Percentiles rank a stretch among this genome's conserved stretches.
phyloP scores from a whole-genome alignment of 2,797 vertebrate species.

The Rhinichthys osculus region DNA sequence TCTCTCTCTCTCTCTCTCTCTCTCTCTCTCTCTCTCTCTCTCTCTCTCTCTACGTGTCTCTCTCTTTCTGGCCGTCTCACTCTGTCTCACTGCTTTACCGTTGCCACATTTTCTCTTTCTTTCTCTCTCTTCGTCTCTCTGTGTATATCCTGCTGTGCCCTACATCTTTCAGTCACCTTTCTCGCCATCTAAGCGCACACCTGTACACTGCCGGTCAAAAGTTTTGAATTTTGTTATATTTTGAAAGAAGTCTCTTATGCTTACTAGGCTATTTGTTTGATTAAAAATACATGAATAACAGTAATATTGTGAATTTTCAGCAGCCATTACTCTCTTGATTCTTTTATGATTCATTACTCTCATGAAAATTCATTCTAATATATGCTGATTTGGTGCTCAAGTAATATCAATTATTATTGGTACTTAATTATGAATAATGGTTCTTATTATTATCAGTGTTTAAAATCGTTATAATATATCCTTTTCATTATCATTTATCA shows the following conservation, averaged over 20 bases:
- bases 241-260: neutral
- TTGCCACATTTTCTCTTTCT: conserved; percentile 8
- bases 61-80: conserved; percentile 31
- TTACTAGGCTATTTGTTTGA: neutral
- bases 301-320: neutral
- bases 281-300: neutral
- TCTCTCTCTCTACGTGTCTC: conserved; percentile 19
- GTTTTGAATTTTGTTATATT: neutral
- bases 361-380: neutral
- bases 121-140: neutral
- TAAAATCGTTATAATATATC: neutral
- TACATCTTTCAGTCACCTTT: conserved; percentile 36
- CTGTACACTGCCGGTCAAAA: neutral
- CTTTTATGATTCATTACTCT: neutral
- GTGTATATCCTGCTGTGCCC: conserved; percentile 23
- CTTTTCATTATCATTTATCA: neutral
- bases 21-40: conserved; percentile 53
- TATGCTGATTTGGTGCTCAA: neutral
- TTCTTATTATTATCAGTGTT: neutral
- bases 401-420: neutral
- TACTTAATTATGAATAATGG: neutral
- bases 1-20: conserved; percentile 23
- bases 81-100: conserved; percentile 30
- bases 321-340: neutral
- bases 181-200: neutral